These are phyloP conservation scores for Poeciliopsis gracilis DNA, from an alignment of 2,797 vertebrate genomes.

Conservation along the genomic window DNA sequence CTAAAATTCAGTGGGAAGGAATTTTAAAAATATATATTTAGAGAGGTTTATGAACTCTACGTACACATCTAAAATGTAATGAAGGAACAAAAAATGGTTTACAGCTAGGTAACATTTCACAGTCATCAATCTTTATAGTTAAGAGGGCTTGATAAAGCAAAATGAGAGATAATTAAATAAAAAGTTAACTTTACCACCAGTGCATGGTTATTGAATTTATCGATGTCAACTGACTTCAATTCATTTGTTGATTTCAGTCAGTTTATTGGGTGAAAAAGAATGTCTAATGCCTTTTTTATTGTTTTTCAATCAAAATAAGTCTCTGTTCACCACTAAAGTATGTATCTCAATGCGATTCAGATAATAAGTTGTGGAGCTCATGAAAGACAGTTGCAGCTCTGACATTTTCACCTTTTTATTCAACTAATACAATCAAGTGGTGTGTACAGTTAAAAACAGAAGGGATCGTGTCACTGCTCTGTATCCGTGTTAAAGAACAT, in stretches of 20 bases:
- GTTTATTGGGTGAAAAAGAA: not conserved
- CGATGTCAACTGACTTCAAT: not conserved
- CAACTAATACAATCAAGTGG: not conserved
- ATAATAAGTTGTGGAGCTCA: not conserved
- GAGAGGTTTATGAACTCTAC: not conserved
- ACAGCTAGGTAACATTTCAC: not conserved
- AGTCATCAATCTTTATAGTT: not conserved
- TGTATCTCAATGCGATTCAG: not conserved
- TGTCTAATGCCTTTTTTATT: not conserved
- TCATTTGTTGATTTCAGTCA: not conserved
- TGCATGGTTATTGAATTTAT: not conserved
- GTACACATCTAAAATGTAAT: not conserved
- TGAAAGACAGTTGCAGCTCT: not conserved
- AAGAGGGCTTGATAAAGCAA: not conserved
- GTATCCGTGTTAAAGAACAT: not conserved
- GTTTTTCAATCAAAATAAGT: not conserved
- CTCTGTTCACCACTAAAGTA: not conserved
- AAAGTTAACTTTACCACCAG: not conserved
- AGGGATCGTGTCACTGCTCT: not conserved
- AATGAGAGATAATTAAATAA: not conserved
- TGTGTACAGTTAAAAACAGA: not conserved
- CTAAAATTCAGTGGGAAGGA: conserved; percentile 69
- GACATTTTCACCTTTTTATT: not conserved
- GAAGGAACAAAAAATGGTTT: not conserved
- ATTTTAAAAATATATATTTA: not conserved